Evolutionary conservation across 64 coral and sea anemone species (phyloP).

Genomic region (Acropora tenuis): DNA sequence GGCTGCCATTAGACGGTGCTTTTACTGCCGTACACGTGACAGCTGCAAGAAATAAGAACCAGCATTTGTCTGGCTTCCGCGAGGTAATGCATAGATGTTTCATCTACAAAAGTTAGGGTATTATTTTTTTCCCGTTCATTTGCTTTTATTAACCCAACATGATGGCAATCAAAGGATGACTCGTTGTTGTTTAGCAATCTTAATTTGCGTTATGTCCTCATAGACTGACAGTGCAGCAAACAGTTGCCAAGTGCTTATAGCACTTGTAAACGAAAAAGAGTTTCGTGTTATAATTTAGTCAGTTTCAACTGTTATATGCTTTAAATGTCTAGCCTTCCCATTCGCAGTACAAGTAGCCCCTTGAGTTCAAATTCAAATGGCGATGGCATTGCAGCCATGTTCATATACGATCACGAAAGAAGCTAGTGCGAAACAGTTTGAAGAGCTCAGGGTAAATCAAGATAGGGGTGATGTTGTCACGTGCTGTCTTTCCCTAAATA

Average conservation of each 20-base stretch:
- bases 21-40: constrained; percentile 17
- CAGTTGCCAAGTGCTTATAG: not conserved
- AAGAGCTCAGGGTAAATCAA: not conserved
- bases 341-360: not conserved
- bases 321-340: not conserved
- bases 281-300: not conserved
- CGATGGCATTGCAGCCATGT: not conserved
- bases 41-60: constrained; percentile 2
- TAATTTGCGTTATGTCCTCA: not conserved
- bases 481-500: not conserved
- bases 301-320: not conserved
- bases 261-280: not conserved
- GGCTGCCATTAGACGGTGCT: constrained; percentile 24
- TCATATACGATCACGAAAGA: not conserved
- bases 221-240: not conserved
- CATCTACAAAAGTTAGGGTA: not conserved
- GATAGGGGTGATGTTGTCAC: not conserved
- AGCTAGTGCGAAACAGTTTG: not conserved
- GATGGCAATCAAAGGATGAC: not conserved
- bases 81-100: not conserved
- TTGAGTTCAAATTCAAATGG: not conserved
- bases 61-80: not conserved
- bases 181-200: not conserved
- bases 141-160: not conserved
- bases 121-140: not conserved